Conservation (phyloP, 2,113 vertebrate species). For the Perca flavescens region DNA sequence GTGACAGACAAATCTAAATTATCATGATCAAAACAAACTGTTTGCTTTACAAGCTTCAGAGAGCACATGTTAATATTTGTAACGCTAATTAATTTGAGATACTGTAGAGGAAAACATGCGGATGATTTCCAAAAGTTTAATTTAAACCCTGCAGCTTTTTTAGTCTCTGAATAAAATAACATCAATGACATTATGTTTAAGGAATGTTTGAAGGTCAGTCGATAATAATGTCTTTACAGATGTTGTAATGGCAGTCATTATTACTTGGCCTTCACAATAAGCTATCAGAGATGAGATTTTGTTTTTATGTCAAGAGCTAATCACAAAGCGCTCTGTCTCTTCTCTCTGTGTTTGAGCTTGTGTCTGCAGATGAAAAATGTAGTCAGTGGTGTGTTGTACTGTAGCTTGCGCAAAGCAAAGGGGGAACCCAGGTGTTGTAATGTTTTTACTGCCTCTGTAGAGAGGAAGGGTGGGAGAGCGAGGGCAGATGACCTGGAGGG, state of each 20-base stretch:
- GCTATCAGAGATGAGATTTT: slow-evolving; percentile 49
- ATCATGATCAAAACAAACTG: slow-evolving; percentile 73
- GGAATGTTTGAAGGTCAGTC: slow-evolving; percentile 67
- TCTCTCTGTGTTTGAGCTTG: slow-evolving; percentile 23
- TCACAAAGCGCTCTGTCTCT: slow-evolving; percentile 53
- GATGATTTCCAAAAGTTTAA: slow-evolving; percentile 33
- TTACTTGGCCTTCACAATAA: slow-evolving; percentile 56
- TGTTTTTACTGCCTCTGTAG: slow-evolving; percentile 85
- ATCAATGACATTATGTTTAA: slow-evolving; percentile 55
- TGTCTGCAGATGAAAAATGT: slow-evolving; percentile 67
- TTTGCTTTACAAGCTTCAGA: slow-evolving; percentile 40
- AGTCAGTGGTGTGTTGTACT: slow-evolving; percentile 70
- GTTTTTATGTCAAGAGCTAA: slow-evolving; percentile 55
- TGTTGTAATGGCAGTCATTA: slow-evolving; percentile 65
- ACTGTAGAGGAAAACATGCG: slow-evolving; percentile 14
- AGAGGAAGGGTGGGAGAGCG: slow-evolving; percentile 82
- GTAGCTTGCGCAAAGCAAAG: slow-evolving; percentile 86
- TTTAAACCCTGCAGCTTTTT: slow-evolving; percentile 20
- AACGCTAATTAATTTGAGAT: slow-evolving; percentile 34
- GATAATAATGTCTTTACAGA: slow-evolving; percentile 70
- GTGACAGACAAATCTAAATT: slow-evolving; percentile 69
- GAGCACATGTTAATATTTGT: slow-evolving; percentile 41
- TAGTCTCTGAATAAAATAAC: slow-evolving; percentile 43
- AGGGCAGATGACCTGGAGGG: slow-evolving; percentile 83
- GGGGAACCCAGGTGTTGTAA: slow-evolving; percentile 85